Evolutionary conservation across 1,140 invertebrate species (phyloP), one percentile per base, ranked within the genome.

Genomic region (Hermetia illucens): DNA sequence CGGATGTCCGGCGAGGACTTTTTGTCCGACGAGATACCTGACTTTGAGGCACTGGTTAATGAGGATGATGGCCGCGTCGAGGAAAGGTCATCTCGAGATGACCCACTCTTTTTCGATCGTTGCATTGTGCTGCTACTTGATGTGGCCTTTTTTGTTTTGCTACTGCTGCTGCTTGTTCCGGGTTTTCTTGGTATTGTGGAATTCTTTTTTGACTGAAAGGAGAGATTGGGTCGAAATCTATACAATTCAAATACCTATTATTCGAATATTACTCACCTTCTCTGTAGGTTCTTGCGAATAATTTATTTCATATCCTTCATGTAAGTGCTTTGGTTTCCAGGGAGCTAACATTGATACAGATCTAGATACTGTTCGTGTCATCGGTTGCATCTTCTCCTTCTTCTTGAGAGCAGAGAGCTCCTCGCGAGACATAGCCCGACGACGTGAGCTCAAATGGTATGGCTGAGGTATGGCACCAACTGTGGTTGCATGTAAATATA

Each of bases 301-400:
- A 52, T 84, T 80, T 13, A 86, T 79, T 59, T 85, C 80, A 53
- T 77, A 75, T 34, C 71, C 71, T 48, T 82, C 79, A 43, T 69
- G 68, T 46, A 75, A 72, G 48, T 80, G 72, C 29, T 75, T 69
- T 1, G 83, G 83, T 39, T 75, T 76, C 82, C 83, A 88, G 1
- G 84, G 83, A 1, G 83, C 80, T 41, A 86, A 67, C 29, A 87
- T 75, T 3, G 82, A 85, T 42, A 87, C 82, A 21, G 81, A 85
- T 25, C 83, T 72, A 2, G 81, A 82, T n/a, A 85, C 72, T 13
- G 75, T 82, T 40, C 73, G 70, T 15, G 77, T 75, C 50, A 82
- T 79, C 3, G 74, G 70, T 41, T 71, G 67, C 6, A 62, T 59
- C 15, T 63, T 57, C 45, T 66, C 64, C 3, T 67, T 69, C 15